Evolutionary conservation across 2,888 invertebrate genomes (phyloP).

Genomic region (Hetaerina titia): DNA sequence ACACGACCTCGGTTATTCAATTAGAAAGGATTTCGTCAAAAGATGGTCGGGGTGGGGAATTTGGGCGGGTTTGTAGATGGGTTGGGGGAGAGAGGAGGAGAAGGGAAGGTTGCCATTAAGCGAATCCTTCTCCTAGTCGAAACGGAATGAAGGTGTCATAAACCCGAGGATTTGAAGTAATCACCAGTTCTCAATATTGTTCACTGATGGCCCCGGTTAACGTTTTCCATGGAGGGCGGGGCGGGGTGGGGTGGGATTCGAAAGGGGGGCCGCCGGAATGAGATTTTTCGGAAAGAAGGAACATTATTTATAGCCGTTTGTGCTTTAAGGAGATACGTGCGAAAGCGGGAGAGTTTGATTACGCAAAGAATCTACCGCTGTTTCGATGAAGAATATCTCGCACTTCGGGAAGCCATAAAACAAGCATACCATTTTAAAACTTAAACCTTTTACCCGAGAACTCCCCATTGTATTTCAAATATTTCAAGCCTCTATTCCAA

Average conservation of each 20-base stretch:
- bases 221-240: background rate
- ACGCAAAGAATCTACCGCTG: slow-evolving; percentile 4
- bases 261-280: background rate
- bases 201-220: slow-evolving; percentile 12
- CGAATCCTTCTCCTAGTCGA: slow-evolving; percentile 59
- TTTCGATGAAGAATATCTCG: slow-evolving; percentile 23
- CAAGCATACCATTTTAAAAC: background rate
- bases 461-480: background rate
- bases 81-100: background rate
- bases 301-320: slow-evolving; percentile 36
- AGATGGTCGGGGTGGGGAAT: background rate
- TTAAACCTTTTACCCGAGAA: background rate
- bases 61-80: too few species aligned
- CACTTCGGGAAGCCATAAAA: background rate
- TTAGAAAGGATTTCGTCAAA: slow-evolving; percentile 68
- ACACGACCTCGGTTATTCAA: slow-evolving; percentile 64
- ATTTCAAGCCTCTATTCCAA: background rate
- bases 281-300: background rate
- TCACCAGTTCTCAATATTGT: slow-evolving; percentile 44
- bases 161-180: slow-evolving; percentile 61
- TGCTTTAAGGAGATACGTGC: slow-evolving; percentile 1
- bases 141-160: slow-evolving; percentile 50
- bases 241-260: background rate
- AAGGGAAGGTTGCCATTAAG: slow-evolving; percentile 50
- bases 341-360: slow-evolving; percentile 38